Evolutionary conservation across 2,797 vertebrate genomes (phyloP).

Genomic region (Danio kyathit): DNA sequence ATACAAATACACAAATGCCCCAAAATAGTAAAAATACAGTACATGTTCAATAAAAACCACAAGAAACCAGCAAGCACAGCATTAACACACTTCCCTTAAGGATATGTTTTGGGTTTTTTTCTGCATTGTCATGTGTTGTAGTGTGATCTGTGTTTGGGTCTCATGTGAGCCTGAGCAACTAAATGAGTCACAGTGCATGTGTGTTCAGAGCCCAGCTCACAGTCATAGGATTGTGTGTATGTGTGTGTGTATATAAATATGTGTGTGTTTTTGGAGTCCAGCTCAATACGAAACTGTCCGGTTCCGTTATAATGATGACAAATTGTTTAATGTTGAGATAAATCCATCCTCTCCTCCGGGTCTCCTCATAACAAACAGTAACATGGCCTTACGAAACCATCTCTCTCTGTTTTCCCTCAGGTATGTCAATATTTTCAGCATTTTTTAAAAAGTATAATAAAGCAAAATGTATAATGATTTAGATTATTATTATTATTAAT

Average conservation of each 20-base stretch:
- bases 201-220: slow-evolving; percentile 28
- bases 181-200: slow-evolving; percentile 45
- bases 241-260: slow-evolving; percentile 20
- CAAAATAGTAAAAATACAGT: background rate
- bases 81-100: slow-evolving; percentile 4
- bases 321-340: background rate
- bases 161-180: slow-evolving; percentile 54
- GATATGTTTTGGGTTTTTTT: background rate
- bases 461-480: background rate
- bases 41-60: background rate
- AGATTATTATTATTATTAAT: background rate
- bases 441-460: background rate
- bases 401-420: slow-evolving; percentile 15
- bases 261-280: background rate
- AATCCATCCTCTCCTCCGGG: slow-evolving; percentile 5
- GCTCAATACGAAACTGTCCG: slow-evolving; percentile 25
- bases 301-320: background rate
- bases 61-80: background rate
- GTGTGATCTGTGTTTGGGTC: background rate
- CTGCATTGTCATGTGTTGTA: slow-evolving; percentile 8
- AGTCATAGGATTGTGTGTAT: slow-evolving; percentile 33
- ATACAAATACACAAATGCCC: background rate
- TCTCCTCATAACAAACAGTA: background rate
- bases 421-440: slow-evolving; percentile 30
- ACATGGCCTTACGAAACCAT: background rate